Conservation (phyloP, 1,140 invertebrate genomes). For the Micrasema longulum region DNA sequence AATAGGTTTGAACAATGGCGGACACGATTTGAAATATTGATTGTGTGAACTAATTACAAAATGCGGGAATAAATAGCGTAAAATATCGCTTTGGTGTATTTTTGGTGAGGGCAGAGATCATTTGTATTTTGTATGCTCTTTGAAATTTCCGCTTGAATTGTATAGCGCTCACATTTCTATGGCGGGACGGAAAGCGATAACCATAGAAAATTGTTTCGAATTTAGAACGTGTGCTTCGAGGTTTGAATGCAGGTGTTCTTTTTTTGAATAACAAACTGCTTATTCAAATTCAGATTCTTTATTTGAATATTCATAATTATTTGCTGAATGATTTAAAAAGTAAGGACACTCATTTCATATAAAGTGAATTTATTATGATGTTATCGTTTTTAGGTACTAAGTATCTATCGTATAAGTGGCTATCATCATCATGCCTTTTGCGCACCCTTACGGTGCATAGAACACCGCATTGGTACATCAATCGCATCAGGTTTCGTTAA, state of each 20-base stretch:
- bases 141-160: slow-evolving; percentile 23
- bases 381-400: too few species aligned
- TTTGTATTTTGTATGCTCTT: slow-evolving; percentile 32
- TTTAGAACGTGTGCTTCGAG: slow-evolving; percentile 13
- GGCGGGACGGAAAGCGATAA: slow-evolving; percentile 23
- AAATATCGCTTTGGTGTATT: slow-evolving; percentile 11
- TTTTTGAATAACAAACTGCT: slow-evolving; percentile 26
- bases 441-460: too few species aligned
- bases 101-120: slow-evolving; percentile 1
- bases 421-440: too few species aligned
- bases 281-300: slow-evolving; percentile 21
- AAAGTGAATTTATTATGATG: too few species aligned
- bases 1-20: neutral
- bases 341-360: too few species aligned
- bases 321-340: slow-evolving; percentile 9
- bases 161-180: slow-evolving; percentile 12
- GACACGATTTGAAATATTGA: slow-evolving; percentile 6
- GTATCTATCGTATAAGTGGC: too few species aligned
- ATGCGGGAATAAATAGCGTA: slow-evolving; percentile 6
- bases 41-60: slow-evolving; percentile 16
- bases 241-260: slow-evolving; percentile 27
- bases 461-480: too few species aligned
- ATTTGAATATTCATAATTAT: slow-evolving; percentile 20
- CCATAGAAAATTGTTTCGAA: slow-evolving; percentile 26
- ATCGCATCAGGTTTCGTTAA: too few species aligned